Percentiles rank a stretch among this genome's conserved stretches.
Evolutionary conservation across 1,140 invertebrate species (phyloP).

Genomic region (Diorhabda elongata): DNA sequence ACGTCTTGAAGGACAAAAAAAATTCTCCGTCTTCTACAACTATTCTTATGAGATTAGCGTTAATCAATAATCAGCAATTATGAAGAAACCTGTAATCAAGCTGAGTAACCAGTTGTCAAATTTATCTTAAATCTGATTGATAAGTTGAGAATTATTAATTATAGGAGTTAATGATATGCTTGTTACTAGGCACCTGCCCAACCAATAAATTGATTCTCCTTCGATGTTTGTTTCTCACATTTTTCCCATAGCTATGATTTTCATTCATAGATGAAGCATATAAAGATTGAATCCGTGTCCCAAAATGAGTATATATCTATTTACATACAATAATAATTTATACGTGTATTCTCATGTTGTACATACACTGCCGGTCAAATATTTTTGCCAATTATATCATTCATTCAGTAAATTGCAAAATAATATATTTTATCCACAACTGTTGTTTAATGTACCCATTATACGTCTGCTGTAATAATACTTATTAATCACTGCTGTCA

Average conservation of each 20-base stretch:
- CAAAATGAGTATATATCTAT: too few relatives aligned
- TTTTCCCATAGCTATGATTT: background rate
- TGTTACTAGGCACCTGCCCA: background rate
- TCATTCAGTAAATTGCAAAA: too few relatives aligned
- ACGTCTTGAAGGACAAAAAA: background rate
- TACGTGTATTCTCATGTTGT: too few relatives aligned
- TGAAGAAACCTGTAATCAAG: constrained; percentile 2
- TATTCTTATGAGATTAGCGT: constrained; percentile 2
- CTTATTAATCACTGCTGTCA: too few relatives aligned
- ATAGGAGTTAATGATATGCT: constrained; percentile 2
- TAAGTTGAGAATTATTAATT: constrained; percentile 1
- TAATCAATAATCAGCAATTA: constrained; percentile 1
- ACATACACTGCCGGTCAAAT: too few relatives aligned
- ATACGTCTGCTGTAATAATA: too few relatives aligned
- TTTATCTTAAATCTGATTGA: constrained; percentile 1
- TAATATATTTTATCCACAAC: too few relatives aligned
- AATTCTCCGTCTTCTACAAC: background rate
- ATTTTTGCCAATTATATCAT: too few relatives aligned
- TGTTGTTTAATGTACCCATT: too few relatives aligned
- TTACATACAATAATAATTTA: too few relatives aligned
- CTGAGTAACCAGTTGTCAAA: background rate
- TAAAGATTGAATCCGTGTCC: too few relatives aligned
- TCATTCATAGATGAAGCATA: too few relatives aligned
- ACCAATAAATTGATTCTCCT: constrained; percentile 1
- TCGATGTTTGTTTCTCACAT: background rate